These are phyloP conservation scores for Acanthopleura granulata DNA, from an alignment of 2,888 invertebrate species.

Conservation along the genomic window DNA sequence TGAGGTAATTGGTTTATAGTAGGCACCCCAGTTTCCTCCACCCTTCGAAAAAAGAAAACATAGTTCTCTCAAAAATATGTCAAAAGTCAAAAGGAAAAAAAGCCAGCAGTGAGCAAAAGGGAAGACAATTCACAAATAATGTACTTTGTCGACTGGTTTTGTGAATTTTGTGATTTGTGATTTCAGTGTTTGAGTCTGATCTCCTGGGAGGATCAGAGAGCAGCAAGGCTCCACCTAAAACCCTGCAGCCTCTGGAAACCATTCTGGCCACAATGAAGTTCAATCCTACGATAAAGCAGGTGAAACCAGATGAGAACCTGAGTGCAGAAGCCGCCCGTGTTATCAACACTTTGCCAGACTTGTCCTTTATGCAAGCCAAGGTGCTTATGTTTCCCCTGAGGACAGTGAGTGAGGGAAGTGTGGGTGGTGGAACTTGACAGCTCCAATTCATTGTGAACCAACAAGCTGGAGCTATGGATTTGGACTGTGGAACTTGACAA, in stretches of 20 bases:
- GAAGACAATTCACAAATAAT: no score
- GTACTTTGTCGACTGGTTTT: no score
- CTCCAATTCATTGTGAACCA: no score
- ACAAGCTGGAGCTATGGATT: no score
- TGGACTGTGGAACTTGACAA: no score
- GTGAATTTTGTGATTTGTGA: slow-evolving; percentile 5
- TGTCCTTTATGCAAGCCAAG: slow-evolving; percentile 69
- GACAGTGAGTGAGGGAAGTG: not conserved
- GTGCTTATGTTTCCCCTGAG: slow-evolving; percentile 68
- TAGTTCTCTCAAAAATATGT: no score
- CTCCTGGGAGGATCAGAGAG: slow-evolving; percentile 39
- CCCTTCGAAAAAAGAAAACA: no score
- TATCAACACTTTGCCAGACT: slow-evolving; percentile 65
- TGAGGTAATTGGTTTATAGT: no score
- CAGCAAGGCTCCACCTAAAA: slow-evolving; percentile 29
- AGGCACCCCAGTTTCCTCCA: no score
- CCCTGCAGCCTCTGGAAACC: slow-evolving; percentile 61
- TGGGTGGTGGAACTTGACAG: no score
- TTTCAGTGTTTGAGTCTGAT: slow-evolving; percentile 59
- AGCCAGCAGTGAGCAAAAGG: no score
- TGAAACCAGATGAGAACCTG: slow-evolving; percentile 44
- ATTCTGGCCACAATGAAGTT: slow-evolving; percentile 62
- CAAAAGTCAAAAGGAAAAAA: no score
- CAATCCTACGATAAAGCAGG: slow-evolving; percentile 50
- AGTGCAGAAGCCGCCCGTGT: slow-evolving; percentile 63